Evolutionary conservation across 2,797 vertebrate species (phyloP).

Genomic region (Parauchenoglanis ngamensis): DNA sequence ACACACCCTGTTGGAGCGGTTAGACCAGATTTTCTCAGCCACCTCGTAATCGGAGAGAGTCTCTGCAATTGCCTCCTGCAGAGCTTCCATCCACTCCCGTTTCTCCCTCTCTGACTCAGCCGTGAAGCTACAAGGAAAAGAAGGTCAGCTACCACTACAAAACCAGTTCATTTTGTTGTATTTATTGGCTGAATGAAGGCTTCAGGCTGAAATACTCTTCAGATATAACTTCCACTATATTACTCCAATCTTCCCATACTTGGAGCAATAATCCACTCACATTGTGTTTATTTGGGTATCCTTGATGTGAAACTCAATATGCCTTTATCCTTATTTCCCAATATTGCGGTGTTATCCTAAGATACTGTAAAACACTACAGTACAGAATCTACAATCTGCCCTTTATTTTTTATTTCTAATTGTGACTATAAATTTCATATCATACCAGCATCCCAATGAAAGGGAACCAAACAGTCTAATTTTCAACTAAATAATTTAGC

Average conservation of each 20-base stretch:
- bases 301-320: background rate
- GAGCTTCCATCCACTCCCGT: conserved; percentile 89
- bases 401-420: background rate
- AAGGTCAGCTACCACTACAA: background rate
- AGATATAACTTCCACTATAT: background rate
- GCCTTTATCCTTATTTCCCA: background rate
- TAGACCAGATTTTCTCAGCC: conserved; percentile 99
- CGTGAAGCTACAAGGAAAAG: conserved; percentile 78
- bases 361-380: background rate
- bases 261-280: background rate
- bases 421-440: background rate
- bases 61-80: conserved; percentile 92
- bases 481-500: background rate
- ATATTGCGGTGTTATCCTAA: background rate
- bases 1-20: conserved; percentile 88
- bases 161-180: background rate
- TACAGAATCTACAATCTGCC: no score
- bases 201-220: background rate
- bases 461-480: background rate
- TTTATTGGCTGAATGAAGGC: background rate
- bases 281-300: background rate
- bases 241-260: background rate
- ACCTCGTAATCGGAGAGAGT: conserved; percentile 96
- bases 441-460: background rate
- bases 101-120: conserved; percentile 90